phyloP scores from a whole-genome alignment of 2,888 invertebrate species.

The Thymelicus lineola region DNA sequence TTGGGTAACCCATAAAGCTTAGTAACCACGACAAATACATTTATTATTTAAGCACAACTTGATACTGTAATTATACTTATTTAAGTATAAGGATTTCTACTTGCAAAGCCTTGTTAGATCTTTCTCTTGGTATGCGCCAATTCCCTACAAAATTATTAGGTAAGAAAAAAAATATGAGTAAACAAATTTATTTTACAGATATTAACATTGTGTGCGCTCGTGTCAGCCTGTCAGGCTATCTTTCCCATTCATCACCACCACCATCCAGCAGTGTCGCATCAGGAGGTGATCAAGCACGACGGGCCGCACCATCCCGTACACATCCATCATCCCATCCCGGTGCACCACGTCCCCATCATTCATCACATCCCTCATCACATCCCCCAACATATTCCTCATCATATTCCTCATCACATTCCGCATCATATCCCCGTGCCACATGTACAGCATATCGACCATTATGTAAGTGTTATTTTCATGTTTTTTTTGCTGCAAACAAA shows the following conservation, averaged over 20 bases:
- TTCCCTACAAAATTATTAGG: too few species aligned
- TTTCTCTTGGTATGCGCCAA: too few species aligned
- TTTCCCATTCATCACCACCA: conserved; percentile 69
- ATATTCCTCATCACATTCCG: conserved; percentile 51
- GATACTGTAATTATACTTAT: too few species aligned
- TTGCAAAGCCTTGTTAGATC: too few species aligned
- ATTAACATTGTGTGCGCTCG: conserved; percentile 59
- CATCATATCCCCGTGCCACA: conserved; percentile 62
- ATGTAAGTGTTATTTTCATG: conserved; percentile 60
- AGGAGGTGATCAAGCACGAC: conserved; percentile 70
- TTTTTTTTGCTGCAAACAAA: too few species aligned
- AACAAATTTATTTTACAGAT: conserved; percentile 55
- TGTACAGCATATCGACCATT: conserved; percentile 57
- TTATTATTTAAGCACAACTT: too few species aligned
- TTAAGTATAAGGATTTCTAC: too few species aligned
- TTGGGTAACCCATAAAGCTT: too few species aligned
- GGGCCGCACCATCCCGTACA: conserved; percentile 62
- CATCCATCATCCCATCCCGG: conserved; percentile 52
- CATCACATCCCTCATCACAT: conserved; percentile 61
- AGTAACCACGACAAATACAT: too few species aligned
- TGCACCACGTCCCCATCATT: conserved; percentile 50
- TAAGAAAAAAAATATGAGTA: too few species aligned
- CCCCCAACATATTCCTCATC: conserved; percentile 54
- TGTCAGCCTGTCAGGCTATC: conserved; percentile 70
- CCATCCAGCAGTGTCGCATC: conserved; percentile 73